Evolutionary conservation across 2,888 invertebrate genomes (phyloP).

Genomic region (Acleris holmiana): DNA sequence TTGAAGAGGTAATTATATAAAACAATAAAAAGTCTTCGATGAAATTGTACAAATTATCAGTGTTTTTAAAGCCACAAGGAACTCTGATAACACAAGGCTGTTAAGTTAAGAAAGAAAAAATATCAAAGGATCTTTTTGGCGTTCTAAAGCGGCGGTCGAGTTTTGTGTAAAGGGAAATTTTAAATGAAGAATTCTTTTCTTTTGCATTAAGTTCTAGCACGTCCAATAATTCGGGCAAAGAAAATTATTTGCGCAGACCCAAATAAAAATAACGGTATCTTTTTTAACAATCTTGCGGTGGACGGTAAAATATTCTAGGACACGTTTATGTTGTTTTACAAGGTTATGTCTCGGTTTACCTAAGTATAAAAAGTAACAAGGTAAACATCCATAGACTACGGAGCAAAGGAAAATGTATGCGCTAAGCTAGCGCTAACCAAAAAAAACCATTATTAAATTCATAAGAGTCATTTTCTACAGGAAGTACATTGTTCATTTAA

Average conservation of each 20-base stretch:
- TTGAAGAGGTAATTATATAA: too few species aligned
- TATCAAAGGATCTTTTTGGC: conserved; percentile 26
- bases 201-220: conserved; percentile 24
- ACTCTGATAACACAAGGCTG: conserved; percentile 18
- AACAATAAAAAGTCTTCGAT: too few species aligned
- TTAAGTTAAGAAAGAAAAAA: conserved; percentile 29
- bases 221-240: conserved; percentile 22
- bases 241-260: conserved; percentile 14
- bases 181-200: conserved; percentile 24
- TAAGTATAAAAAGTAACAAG: too few species aligned
- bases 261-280: conserved; percentile 5
- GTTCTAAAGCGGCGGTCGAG: conserved; percentile 20
- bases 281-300: background rate
- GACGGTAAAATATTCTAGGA: conserved; percentile 6
- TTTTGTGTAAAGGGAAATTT: conserved; percentile 22
- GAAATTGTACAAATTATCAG: background rate
- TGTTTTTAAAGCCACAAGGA: background rate
- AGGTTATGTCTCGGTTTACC: too few species aligned
- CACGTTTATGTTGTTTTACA: background rate
- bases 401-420: too few species aligned
- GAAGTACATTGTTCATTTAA: too few species aligned
- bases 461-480: too few species aligned
- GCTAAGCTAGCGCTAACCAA: too few species aligned
- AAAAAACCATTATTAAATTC: too few species aligned
- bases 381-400: too few species aligned